These are phyloP conservation scores for Condylura cristata DNA, from an alignment of 2,113 vertebrate species.

Conservation along the genomic window DNA sequence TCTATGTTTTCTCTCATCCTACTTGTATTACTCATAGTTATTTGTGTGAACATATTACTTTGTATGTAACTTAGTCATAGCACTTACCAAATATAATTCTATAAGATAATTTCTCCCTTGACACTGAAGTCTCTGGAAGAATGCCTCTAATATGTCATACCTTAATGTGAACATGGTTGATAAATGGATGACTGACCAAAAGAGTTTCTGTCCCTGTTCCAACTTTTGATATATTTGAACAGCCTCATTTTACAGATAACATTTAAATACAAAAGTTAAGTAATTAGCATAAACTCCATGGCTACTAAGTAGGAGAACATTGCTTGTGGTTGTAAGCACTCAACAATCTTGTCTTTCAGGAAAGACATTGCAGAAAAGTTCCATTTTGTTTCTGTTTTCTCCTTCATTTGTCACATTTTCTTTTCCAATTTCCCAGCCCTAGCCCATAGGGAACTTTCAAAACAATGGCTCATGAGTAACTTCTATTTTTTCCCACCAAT, in stretches of 20 bases:
- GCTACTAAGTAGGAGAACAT: background rate
- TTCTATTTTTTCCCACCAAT: background rate
- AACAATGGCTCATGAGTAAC: background rate
- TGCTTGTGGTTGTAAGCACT: background rate
- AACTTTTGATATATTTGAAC: background rate
- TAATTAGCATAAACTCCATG: background rate
- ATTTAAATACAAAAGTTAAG: background rate
- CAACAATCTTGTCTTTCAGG: background rate
- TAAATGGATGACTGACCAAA: background rate
- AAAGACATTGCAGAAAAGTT: background rate
- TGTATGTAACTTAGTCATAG: background rate
- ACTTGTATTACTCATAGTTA: background rate
- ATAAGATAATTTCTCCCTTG: background rate
- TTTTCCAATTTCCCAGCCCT: background rate
- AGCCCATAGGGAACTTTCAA: background rate
- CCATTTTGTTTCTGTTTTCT: background rate
- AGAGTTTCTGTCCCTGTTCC: background rate
- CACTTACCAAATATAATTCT: background rate
- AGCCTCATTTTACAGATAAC: background rate
- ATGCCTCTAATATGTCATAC: background rate
- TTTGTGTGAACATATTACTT: background rate
- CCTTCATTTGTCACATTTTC: background rate
- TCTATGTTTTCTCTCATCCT: background rate
- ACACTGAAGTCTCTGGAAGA: background rate
- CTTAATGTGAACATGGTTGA: background rate